Conservation (phyloP, 1,140 invertebrate genomes). For the Platyscapa corneri region DNA sequence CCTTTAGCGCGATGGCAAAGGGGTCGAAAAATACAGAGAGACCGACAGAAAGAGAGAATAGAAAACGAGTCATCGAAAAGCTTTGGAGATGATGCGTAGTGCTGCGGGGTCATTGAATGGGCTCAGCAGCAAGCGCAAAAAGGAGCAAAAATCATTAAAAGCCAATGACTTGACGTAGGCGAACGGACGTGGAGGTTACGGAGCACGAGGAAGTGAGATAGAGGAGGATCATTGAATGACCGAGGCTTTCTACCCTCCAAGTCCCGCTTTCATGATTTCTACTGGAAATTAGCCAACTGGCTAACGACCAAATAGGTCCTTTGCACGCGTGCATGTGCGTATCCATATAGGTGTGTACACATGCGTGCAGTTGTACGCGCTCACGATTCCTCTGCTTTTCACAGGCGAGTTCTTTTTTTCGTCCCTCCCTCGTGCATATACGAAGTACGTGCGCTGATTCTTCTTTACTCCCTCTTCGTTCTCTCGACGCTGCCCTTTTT, state of each 20-base stretch:
- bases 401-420: conserved; percentile 48
- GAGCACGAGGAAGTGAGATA: conserved; percentile 14
- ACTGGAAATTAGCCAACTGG: conserved; percentile 75
- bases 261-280: conserved; percentile 71
- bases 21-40: conserved; percentile 43
- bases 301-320: conserved; percentile 73
- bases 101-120: conserved; percentile 71
- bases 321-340: conserved; percentile 46
- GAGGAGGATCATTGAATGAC: conserved; percentile 71
- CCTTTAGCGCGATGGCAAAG: background rate
- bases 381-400: conserved; percentile 23
- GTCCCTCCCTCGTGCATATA: conserved; percentile 42
- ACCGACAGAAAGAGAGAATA: conserved; percentile 46
- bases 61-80: conserved; percentile 70
- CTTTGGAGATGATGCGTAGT: conserved; percentile 56
- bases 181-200: conserved; percentile 57
- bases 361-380: background rate
- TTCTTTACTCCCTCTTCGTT: background rate
- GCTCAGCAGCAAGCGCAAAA: conserved; percentile 55
- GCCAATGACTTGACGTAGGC: conserved; percentile 67
- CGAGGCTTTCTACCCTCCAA: conserved; percentile 55
- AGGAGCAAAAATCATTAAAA: conserved; percentile 74
- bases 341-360: background rate
- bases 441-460: background rate
- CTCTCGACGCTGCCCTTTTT: conserved; percentile 17